Evolutionary conservation across 2,888 invertebrate species (phyloP), one percentile per base, ranked within the genome.

Genomic region (Acanthopleura granulata): DNA sequence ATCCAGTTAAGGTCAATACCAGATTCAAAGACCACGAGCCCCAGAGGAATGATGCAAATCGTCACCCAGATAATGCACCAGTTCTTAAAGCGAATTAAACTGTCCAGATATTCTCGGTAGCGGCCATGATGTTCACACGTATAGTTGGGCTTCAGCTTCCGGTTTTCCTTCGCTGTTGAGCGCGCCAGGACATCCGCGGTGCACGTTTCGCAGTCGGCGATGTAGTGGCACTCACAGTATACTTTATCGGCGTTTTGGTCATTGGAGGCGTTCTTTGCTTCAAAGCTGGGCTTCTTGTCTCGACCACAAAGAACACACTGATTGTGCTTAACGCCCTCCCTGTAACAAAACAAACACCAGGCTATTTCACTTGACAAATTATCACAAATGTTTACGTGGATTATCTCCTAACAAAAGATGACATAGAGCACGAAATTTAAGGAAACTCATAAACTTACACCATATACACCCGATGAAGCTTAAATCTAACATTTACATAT

Each of bases 1-100:
- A 89, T 86, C 89, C 89, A 90, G 78, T 87, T 87, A 16, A 90
- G 82, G 76, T 88, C 86, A 30, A 90, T 86, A 14, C 88, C 86
- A 4, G 86, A 83, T 73, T 84, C 84, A 78, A 88, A 87, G 69
- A 88, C 82, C 9, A 88, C 79, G 57, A 89, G 81, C 0, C 87
- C 87, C 6, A 89, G 82, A 0, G 89, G 88, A n/a, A 89, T 84
- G 61, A 88, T 87, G 18, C 82, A 80, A 18, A 89, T 80, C 0
- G 88, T 89, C 12, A 87, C 86, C 83, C 85, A 83, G 25, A 89
- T 85, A 62, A 89, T 88, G 73, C 87, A 86, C 88, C 88, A 89
- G 79, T 88, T 88, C 79, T 89, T 89, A 27, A 71, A 71, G 18
- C 71, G 71, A 40, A 86, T 86, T 73, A 88, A 78, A 73, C 83